phyloP scores from a whole-genome alignment of 2,888 invertebrate species.

The Glaucopsyche alexis region DNA sequence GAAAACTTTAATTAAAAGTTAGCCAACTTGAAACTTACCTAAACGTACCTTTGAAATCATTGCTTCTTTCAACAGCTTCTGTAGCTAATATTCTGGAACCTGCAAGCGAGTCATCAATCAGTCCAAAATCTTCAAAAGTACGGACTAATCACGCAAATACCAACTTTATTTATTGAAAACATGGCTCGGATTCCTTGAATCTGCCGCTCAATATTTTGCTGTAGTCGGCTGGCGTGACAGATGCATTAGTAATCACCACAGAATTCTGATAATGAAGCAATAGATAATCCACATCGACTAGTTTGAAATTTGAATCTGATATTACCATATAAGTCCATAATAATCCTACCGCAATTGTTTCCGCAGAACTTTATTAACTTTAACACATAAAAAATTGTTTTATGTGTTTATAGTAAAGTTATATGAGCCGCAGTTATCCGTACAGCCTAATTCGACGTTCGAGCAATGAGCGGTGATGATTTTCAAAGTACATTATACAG shows the following conservation, averaged over 20 bases:
- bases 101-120: neutral
- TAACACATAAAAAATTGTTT: neutral
- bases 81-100: too few relatives aligned
- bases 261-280: neutral
- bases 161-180: neutral
- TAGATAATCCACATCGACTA: neutral
- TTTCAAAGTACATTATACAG: neutral
- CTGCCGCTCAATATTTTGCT: neutral
- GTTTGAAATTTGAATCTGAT: neutral
- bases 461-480: too few relatives aligned
- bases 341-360: neutral
- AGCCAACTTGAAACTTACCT: too few relatives aligned
- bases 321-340: neutral
- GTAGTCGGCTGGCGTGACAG: neutral
- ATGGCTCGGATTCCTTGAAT: neutral
- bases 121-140: neutral
- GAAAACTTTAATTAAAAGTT: too few relatives aligned
- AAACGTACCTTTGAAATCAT: too few relatives aligned
- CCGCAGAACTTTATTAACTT: conserved; percentile 1
- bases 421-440: too few relatives aligned
- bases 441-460: neutral
- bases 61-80: too few relatives aligned
- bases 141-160: neutral
- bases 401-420: too few relatives aligned
- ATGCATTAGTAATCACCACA: neutral